Conservation (phyloP, 2,797 vertebrate species). For the Microctenopoma steveboyesi region DNA sequence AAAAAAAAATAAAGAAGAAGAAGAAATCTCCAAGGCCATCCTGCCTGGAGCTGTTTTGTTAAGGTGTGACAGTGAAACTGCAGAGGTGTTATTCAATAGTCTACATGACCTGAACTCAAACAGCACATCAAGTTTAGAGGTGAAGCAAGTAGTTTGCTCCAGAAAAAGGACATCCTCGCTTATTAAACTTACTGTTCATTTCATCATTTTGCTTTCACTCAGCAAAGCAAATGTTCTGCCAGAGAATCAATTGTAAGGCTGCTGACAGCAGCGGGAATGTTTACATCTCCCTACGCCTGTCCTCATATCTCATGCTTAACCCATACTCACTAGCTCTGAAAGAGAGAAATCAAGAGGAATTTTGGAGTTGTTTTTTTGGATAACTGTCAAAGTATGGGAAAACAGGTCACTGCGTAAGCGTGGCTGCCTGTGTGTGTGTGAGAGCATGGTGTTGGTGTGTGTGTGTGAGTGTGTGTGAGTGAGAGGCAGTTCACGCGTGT, state of each 20-base stretch:
- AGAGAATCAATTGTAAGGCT: constrained; percentile 62
- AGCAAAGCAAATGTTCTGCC: constrained; percentile 51
- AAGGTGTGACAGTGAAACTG: constrained; percentile 45
- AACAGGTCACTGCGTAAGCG: constrained; percentile 77
- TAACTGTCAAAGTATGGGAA: constrained; percentile 77
- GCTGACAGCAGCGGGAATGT: constrained; percentile 75
- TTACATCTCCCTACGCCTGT: constrained; percentile 76
- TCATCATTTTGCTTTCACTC: constrained; percentile 40
- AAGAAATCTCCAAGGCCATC: constrained; percentile 29
- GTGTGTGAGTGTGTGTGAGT: constrained; percentile 17
- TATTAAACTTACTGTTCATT: constrained; percentile 38
- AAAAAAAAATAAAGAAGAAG: constrained; percentile 17
- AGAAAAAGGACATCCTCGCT: constrained; percentile 17
- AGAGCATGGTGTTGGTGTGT: constrained; percentile 22
- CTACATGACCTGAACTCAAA: constrained; percentile 27
- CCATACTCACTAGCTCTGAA: constrained; percentile 67
- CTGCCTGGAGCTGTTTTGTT: constrained; percentile 51
- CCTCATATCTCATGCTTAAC: constrained; percentile 75
- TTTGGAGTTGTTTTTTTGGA: constrained; percentile 79
- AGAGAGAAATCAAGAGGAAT: constrained; percentile 78
- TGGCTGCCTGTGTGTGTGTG: constrained; percentile 47
- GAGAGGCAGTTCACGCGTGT: constrained; percentile 34
- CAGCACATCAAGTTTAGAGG: constrained; percentile 13
- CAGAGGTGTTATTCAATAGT: constrained; percentile 39
- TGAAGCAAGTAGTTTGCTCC: constrained; percentile 13